Base-by-base conservation (phyloP, 2,113 vertebrate species). In the Lethenteron reissneri region DNA sequence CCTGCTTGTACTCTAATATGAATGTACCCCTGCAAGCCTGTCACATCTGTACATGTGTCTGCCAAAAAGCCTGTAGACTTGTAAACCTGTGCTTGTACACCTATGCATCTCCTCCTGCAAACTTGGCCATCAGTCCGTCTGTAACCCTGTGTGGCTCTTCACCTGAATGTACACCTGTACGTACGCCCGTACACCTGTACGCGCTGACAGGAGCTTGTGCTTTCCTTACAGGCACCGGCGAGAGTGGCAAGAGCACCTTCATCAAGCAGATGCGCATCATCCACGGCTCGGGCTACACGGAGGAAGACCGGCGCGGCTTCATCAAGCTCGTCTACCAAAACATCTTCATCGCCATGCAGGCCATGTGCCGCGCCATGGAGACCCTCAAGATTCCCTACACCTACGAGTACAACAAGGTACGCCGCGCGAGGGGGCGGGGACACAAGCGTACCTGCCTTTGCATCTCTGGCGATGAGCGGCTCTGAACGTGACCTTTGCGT, bases 191-290 rank as follows among this genome's bases (percentile, higher is more conserved):
- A 41, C 41, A 41, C 41, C 41, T 41, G 41, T 41, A 41, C 41
- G 41, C 41, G 41, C 41, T 41, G 41, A 41, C 41, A 41, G 41
- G 41, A 41, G 41, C 72, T 59, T 77, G 2, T 79, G 75, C 71
- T 58, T 57, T 73, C 17, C 71, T 80, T 81, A 57, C 81, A 87
- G 85, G 85, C 71, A 87, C 85, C 9, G 85, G 85, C 80, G 85
- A 87, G 78, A 87, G 85, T 74, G 85, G 85, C 73, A 87, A 87
- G 81, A 87, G 85, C 73, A 87, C 85, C 0, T 87, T 87, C 2
- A 87, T 87, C 79, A 87, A 97, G 2, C 85, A 97, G 80, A 92
- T 97, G 88, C 85, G 90, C 81, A 97, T 97, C 81, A 90, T 97
- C 78, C 89, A 97, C 57, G 91, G 92, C 69, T 87, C 90, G 1